Percentiles rank a stretch among this genome's conserved stretches.
phyloP scores from a whole-genome alignment of 1,140 invertebrate genomes.

The Drosophila repleta region DNA sequence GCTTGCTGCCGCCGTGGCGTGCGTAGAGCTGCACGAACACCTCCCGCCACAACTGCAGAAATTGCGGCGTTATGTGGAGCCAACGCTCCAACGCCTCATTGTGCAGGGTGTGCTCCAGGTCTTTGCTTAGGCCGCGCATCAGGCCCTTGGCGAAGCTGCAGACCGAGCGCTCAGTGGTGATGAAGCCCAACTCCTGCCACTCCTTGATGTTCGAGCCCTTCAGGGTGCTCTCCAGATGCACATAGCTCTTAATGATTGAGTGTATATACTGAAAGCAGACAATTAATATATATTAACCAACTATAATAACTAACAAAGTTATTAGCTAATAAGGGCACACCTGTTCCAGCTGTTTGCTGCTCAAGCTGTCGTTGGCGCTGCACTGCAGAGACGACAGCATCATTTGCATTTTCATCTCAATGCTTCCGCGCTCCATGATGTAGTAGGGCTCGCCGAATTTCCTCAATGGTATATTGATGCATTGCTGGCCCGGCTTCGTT shows the following conservation, averaged over 20 bases:
- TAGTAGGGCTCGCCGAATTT: slow-evolving; percentile 74
- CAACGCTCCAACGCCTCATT: slow-evolving; percentile 72
- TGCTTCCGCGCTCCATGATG: slow-evolving; percentile 73
- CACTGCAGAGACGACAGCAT: slow-evolving; percentile 54
- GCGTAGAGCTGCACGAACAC: slow-evolving; percentile 85
- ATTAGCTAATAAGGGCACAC: slow-evolving; percentile 28
- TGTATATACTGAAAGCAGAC: slow-evolving; percentile 68
- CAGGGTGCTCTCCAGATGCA: slow-evolving; percentile 63
- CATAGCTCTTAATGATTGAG: slow-evolving; percentile 78
- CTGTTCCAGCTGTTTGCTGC: slow-evolving; percentile 74
- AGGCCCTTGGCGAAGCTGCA: slow-evolving; percentile 85
- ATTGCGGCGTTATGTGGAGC: slow-evolving; percentile 77
- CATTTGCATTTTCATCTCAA: slow-evolving; percentile 74
- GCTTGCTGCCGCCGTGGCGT: slow-evolving; percentile 76
- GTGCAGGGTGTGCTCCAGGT: slow-evolving; percentile 67
- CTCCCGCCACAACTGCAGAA: slow-evolving; percentile 84
- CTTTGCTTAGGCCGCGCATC: slow-evolving; percentile 74
- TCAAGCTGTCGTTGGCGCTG: slow-evolving; percentile 53
- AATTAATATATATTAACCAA: no score
- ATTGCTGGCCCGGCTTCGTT: slow-evolving; percentile 61
- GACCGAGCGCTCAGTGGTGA: slow-evolving; percentile 84
- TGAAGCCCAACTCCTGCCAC: slow-evolving; percentile 85
- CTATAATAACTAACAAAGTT: not conserved
- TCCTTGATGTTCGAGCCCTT: slow-evolving; percentile 78
- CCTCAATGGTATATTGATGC: slow-evolving; percentile 56